Conservation (phyloP, 1,140 invertebrate species). For the Drosophila simulans region DNA sequence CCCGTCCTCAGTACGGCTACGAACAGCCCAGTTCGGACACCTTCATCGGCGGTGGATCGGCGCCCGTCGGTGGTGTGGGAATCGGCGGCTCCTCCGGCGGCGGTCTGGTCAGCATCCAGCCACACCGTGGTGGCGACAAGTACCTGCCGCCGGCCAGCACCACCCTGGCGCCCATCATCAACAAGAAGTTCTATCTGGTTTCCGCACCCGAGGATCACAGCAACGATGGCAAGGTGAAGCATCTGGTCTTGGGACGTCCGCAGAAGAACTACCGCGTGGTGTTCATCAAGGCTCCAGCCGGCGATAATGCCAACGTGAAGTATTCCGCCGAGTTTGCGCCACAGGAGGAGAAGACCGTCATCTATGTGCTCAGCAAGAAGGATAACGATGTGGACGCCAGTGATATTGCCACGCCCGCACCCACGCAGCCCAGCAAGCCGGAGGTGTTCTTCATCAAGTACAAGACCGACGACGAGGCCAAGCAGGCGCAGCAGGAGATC, state of each 20-base stretch:
- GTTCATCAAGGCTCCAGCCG: slow-evolving; percentile 93
- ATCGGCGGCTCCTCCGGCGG: background rate
- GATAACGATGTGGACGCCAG: slow-evolving; percentile 87
- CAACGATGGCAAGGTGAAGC: slow-evolving; percentile 71
- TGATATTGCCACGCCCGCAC: slow-evolving; percentile 89
- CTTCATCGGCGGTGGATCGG: slow-evolving; percentile 24
- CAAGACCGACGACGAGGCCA: slow-evolving; percentile 88
- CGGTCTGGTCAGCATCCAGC: slow-evolving; percentile 28
- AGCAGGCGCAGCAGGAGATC: slow-evolving; percentile 80
- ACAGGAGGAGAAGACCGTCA: slow-evolving; percentile 93
- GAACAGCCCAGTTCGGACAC: slow-evolving; percentile 58
- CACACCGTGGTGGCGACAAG: slow-evolving; percentile 76
- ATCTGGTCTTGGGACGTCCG: slow-evolving; percentile 85
- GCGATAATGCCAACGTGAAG: slow-evolving; percentile 87
- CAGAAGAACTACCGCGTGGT: slow-evolving; percentile 95
- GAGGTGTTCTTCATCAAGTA: slow-evolving; percentile 92
- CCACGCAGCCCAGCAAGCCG: slow-evolving; percentile 90
- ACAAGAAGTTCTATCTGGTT: slow-evolving; percentile 82
- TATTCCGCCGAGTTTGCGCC: slow-evolving; percentile 81
- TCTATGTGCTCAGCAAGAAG: slow-evolving; percentile 94
- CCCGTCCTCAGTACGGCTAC: slow-evolving; percentile 78
- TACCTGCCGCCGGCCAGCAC: slow-evolving; percentile 76
- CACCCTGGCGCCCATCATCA: slow-evolving; percentile 73
- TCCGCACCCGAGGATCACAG: slow-evolving; percentile 81
- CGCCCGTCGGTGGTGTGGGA: background rate